A percentile compares a stretch with the other conserved stretches of the same genome.
phyloP scores from a whole-genome alignment of 2,888 invertebrate species.

The Microctonus brassicae region DNA sequence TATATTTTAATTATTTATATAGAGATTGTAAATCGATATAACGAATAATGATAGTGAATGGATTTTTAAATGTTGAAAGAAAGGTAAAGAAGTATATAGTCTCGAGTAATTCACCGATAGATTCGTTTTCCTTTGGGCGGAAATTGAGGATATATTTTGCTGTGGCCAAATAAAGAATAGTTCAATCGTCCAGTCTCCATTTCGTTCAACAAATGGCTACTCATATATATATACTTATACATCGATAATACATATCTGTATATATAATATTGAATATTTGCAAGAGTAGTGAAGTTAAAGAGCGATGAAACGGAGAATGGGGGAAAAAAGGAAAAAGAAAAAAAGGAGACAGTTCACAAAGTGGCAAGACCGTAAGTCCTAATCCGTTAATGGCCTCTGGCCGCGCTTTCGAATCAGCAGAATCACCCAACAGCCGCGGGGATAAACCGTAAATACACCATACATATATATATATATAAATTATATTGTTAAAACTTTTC shows the following conservation, averaged over 20 bases:
- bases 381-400: slow-evolving; percentile 39
- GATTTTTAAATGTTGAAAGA: not conserved
- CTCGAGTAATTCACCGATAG: slow-evolving; percentile 30
- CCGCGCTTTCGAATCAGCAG: slow-evolving; percentile 35
- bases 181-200: slow-evolving; percentile 33
- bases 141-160: slow-evolving; percentile 29
- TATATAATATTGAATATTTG: not conserved
- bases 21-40: too few species aligned
- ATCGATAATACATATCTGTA: not conserved
- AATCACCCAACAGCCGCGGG: slow-evolving; percentile 25
- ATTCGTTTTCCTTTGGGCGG: slow-evolving; percentile 29
- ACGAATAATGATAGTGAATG: not conserved
- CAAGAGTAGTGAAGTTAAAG: not conserved
- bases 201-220: slow-evolving; percentile 33
- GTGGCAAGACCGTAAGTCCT: slow-evolving; percentile 36
- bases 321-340: not conserved
- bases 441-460: slow-evolving; percentile 10
- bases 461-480: slow-evolving; percentile 5
- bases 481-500: slow-evolving; percentile 27
- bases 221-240: slow-evolving; percentile 6
- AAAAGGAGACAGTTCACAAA: not conserved
- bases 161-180: slow-evolving; percentile 31
- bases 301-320: not conserved
- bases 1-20: not conserved
- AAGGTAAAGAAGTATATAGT: not conserved